Percentiles rank a stretch among this genome's conserved stretches.
phyloP scores from a whole-genome alignment of 2,888 invertebrate species.

The Drosophila fulvimacula region DNA sequence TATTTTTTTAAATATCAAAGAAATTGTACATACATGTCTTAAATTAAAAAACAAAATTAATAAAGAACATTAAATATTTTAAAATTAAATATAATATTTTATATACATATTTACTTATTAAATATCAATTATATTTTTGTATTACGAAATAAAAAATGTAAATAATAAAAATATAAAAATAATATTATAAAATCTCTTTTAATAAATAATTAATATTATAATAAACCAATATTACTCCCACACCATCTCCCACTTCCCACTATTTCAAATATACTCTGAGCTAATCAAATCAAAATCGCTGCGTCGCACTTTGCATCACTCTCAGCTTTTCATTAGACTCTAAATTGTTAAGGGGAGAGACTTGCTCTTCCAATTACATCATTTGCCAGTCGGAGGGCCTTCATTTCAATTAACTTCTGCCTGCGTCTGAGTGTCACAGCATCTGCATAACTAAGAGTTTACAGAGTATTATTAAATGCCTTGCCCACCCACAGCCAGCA shows the following conservation, averaged over 20 bases:
- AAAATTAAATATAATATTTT: no score
- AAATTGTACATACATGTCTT: no score
- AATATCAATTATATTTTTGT: no score
- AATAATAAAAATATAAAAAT: no score
- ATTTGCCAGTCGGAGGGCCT: slow-evolving; percentile 10
- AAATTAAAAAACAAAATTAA: no score
- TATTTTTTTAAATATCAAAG: no score
- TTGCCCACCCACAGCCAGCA: slow-evolving; percentile 52
- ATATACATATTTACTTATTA: no score
- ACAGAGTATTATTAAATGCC: slow-evolving; percentile 57
- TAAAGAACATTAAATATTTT: no score
- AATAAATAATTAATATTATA: no score
- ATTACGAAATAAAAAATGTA: no score
- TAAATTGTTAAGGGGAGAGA: slow-evolving; percentile 6
- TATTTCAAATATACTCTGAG: no score
- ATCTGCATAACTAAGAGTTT: slow-evolving; percentile 26
- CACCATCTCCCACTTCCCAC: neutral
- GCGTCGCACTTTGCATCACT: slow-evolving; percentile 1
- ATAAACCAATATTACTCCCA: neutral
- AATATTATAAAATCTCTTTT: no score
- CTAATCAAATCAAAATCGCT: slow-evolving; percentile 25
- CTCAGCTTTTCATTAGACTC: slow-evolving; percentile 24
- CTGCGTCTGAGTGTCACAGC: slow-evolving; percentile 6
- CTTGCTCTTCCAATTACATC: slow-evolving; percentile 36
- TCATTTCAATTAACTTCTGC: slow-evolving; percentile 52